Conservation (phyloP, 2,888 invertebrate species). For the Sisyra nigra region DNA sequence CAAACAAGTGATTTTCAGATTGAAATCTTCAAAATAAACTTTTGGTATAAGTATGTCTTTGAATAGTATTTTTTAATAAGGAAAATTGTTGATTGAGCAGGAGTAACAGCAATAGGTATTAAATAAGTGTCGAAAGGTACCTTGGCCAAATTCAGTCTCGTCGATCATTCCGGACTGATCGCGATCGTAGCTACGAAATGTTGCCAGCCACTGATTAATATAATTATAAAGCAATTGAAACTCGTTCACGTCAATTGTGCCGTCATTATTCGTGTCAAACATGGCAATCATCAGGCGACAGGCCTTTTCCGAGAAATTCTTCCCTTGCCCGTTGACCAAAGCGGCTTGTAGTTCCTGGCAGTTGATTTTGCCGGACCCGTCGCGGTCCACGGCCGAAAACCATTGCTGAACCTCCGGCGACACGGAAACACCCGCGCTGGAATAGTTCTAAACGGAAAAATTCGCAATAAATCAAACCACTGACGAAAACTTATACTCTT, state of each 20-base stretch:
- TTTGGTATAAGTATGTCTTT: no score
- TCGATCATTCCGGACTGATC: conserved; percentile 77
- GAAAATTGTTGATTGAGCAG: no score
- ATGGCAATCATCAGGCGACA: conserved; percentile 82
- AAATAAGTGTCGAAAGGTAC: conserved; percentile 26
- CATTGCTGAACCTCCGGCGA: conserved; percentile 67
- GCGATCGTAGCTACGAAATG: conserved; percentile 72
- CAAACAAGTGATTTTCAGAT: no score
- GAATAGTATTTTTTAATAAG: conserved; percentile 8
- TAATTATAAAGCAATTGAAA: conserved; percentile 77
- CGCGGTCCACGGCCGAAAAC: conserved; percentile 71
- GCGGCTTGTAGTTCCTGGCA: conserved; percentile 62
- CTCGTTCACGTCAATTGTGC: conserved; percentile 69
- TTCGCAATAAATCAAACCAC: neutral
- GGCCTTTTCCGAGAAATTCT: conserved; percentile 65
- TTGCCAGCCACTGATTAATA: conserved; percentile 75
- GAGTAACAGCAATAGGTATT: no score
- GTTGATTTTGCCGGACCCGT: conserved; percentile 68
- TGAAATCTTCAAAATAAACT: no score
- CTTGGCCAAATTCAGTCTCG: conserved; percentile 56
- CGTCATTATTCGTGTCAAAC: conserved; percentile 74
- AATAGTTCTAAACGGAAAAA: neutral
- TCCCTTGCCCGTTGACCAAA: conserved; percentile 71
- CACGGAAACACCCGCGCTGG: conserved; percentile 27
- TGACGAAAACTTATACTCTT: neutral